Evolutionary conservation across 2,113 vertebrate genomes (phyloP).

Genomic region (Lepus americanus): DNA sequence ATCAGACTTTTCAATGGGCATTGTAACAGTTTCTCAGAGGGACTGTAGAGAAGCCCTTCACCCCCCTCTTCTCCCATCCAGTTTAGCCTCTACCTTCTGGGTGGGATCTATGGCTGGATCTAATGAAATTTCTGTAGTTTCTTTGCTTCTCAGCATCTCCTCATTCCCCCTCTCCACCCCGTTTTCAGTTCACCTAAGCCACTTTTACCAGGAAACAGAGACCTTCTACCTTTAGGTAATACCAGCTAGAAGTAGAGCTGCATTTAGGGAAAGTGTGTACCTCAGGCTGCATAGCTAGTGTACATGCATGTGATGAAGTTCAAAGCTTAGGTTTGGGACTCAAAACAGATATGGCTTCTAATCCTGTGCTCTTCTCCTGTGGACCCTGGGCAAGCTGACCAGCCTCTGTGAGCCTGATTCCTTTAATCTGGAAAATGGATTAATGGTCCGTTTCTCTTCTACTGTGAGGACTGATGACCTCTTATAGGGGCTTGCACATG

Average conservation of each 20-base stretch:
- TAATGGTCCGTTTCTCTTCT: not conserved
- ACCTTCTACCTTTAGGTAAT: not conserved
- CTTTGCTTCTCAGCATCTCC: not conserved
- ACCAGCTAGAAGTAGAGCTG: not conserved
- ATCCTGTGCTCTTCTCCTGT: not conserved
- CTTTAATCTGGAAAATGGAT: not conserved
- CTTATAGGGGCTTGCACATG: not conserved
- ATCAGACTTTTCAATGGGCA: not conserved
- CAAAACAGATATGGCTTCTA: not conserved
- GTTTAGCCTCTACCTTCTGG: not conserved
- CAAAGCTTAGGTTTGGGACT: slow-evolving; percentile 33
- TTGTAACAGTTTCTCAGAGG: not conserved
- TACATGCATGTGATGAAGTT: not conserved
- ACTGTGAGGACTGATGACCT: not conserved
- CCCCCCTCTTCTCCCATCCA: not conserved
- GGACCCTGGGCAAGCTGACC: not conserved
- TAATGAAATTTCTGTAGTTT: slow-evolving; percentile 7
- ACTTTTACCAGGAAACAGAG: not conserved
- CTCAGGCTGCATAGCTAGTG: not conserved
- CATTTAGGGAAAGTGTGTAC: not conserved
- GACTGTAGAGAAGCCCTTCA: not conserved
- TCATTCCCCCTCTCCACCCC: not conserved
- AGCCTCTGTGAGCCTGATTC: not conserved
- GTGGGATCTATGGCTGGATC: not conserved
- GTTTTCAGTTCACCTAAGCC: not conserved